phyloP scores from a whole-genome alignment of 2,888 invertebrate species.

The Eucriotettix oculatus region DNA sequence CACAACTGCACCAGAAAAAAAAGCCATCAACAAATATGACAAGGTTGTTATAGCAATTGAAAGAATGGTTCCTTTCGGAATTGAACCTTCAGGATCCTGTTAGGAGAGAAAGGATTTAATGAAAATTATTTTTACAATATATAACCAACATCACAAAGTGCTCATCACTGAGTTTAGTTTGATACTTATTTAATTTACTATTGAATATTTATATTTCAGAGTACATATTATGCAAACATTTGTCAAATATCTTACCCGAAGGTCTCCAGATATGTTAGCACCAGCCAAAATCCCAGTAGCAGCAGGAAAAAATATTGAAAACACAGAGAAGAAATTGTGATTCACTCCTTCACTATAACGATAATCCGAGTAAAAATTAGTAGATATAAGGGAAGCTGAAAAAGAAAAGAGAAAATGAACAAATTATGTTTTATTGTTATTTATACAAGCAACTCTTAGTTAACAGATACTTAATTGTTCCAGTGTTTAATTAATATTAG shows the following conservation, averaged over 20 bases:
- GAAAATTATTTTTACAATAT: no score
- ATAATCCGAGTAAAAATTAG: slow-evolving; percentile 69
- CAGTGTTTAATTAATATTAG: no score
- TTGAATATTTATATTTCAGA: no score
- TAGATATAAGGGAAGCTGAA: slow-evolving; percentile 49
- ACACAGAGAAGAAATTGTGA: slow-evolving; percentile 86
- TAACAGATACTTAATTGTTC: no score
- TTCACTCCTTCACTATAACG: slow-evolving; percentile 51
- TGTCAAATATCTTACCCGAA: slow-evolving; percentile 47
- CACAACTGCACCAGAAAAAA: slow-evolving; percentile 59
- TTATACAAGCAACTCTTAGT: no score
- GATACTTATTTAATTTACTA: not conserved
- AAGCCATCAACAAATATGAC: slow-evolving; percentile 73
- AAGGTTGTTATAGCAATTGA: slow-evolving; percentile 76
- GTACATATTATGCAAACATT: slow-evolving; percentile 23
- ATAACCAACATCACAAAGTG: no score
- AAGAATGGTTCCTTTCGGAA: slow-evolving; percentile 83
- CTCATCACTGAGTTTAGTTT: not conserved
- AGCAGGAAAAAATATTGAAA: slow-evolving; percentile 95
- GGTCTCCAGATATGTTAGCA: slow-evolving; percentile 94
- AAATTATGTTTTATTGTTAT: no score
- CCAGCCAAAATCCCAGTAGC: slow-evolving; percentile 95
- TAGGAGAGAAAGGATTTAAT: slow-evolving; percentile 6
- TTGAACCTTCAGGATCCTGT: slow-evolving; percentile 73
- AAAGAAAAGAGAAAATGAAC: slow-evolving; percentile 15